Base-by-base conservation (phyloP, 2,113 vertebrate genomes). In the Phodopus roborovskii region DNA sequence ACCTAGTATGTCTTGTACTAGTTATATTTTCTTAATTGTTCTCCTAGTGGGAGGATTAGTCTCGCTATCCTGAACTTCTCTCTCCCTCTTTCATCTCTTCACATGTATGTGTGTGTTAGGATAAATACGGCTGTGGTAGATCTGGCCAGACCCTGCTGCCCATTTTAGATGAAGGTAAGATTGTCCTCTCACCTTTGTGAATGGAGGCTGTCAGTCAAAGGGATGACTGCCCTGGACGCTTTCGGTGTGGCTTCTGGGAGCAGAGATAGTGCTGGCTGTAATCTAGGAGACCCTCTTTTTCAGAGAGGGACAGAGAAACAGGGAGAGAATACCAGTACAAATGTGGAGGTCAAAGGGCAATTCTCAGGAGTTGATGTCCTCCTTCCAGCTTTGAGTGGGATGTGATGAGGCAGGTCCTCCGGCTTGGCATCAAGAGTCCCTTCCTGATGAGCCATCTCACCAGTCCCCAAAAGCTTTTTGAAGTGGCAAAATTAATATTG, bases 211-310 rank as follows among this genome's bases (percentile, higher is more conserved):
- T 74, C 78, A 70, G 74, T 16, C n/a, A 83, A 75, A 94, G 94
- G 78, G 36, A 96, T 42, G 66, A 2, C 26, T 45, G 8, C 12
- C 2, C 39, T 16, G 11, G 83, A 58, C 4, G 42, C 24, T 82
- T 20, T 73, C 64, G 71, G 7, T 88, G 42, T 87, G 64, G 30
- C 36, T 94, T 53, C 28, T 10, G 64, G 75, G 68, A 68, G 45
- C n/a, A 15, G 19, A 22, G n/a, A 11, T 16, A 85, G 50, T 22
- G 60, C 56, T 24, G 36, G 71, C 74, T 30, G 30, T 7, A 92
- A 86, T 26, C 81, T 81, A 77, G 84, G 93, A 91, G 78, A 92
- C 28, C 87, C 88, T 50, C 60, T 77, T 96, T 91, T 88, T 48
- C 79, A 95, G 50, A 81, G 30, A 95, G 50, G 56, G 30, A n/a